A percentile compares a stretch with the other conserved stretches of the same genome.
Evolutionary conservation across 2,797 vertebrate species (phyloP).

Genomic region (Typhlichthys subterraneus): DNA sequence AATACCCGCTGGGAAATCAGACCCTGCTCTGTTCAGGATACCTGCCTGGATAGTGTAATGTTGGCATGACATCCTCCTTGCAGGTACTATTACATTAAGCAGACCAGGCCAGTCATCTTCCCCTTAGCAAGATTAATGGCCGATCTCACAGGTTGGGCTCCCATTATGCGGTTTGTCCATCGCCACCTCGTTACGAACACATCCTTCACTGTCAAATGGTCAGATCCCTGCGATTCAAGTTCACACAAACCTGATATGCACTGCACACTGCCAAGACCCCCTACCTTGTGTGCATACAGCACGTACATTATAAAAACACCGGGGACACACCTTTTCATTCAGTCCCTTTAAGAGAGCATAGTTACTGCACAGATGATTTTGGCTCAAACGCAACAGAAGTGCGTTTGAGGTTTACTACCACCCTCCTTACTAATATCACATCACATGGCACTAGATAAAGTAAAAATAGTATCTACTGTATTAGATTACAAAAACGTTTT

Average conservation of each 20-base stretch:
- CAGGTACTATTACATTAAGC: slow-evolving; percentile 67
- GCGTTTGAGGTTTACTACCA: background rate
- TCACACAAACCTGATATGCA: slow-evolving; percentile 54
- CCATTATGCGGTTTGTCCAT: slow-evolving; percentile 63
- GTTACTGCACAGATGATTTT: slow-evolving; percentile 1
- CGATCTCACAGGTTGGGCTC: slow-evolving; percentile 64
- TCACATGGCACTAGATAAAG: background rate
- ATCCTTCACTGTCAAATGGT: slow-evolving; percentile 62
- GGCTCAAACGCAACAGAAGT: background rate
- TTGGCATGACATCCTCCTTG: slow-evolving; percentile 60
- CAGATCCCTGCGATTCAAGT: slow-evolving; percentile 34
- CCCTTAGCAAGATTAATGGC: slow-evolving; percentile 67
- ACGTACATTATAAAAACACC: slow-evolving; percentile 4
- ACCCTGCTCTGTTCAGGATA: slow-evolving; percentile 51
- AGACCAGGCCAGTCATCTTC: slow-evolving; percentile 68
- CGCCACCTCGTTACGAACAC: slow-evolving; percentile 62
- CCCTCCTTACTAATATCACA: slow-evolving; percentile 1
- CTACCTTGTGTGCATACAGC: slow-evolving; percentile 21
- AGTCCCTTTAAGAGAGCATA: background rate
- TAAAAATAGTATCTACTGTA: background rate
- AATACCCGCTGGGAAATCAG: slow-evolving; percentile 49
- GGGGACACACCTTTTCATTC: slow-evolving; percentile 1
- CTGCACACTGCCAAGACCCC: slow-evolving; percentile 33
- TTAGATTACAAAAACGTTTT: too few relatives aligned
- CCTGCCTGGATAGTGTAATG: slow-evolving; percentile 57